Conservation (phyloP, 92 coral and sea anemone genomes). For the Micromussa lordhowensis region DNA sequence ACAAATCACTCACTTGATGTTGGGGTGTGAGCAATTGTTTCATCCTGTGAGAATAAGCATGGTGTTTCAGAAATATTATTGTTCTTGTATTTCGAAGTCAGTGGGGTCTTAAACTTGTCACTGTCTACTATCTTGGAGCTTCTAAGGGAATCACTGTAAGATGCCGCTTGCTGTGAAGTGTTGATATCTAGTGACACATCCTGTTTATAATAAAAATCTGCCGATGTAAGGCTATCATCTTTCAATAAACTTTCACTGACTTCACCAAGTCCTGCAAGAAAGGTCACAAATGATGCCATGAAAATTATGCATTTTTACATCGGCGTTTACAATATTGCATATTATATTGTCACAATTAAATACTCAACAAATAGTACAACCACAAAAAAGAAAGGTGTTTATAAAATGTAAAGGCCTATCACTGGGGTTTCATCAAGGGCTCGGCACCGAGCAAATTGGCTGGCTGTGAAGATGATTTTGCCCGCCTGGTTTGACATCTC, state of each 20-base stretch:
- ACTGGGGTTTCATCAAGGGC: too few species aligned
- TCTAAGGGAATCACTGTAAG: neutral
- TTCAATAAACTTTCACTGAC: conserved; percentile 77
- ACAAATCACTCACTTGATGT: conserved; percentile 4
- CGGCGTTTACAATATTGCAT: too few species aligned
- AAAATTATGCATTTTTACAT: neutral
- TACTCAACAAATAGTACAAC: too few species aligned
- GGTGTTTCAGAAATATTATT: conserved; percentile 32
- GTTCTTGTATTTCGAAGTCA: conserved; percentile 22
- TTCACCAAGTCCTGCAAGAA: conserved; percentile 78
- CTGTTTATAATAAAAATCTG: conserved; percentile 61
- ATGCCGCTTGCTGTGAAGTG: neutral
- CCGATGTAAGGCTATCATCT: conserved; percentile 54
- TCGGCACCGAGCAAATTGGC: too few species aligned
- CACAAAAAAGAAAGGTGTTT: too few species aligned
- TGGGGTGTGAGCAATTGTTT: conserved; percentile 35
- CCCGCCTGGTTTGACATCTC: too few species aligned
- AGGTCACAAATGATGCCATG: neutral
- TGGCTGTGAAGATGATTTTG: too few species aligned
- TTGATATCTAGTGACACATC: neutral
- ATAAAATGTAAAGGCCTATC: too few species aligned
- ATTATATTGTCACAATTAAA: too few species aligned
- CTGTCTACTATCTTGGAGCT: neutral
- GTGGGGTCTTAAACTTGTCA: conserved; percentile 54
- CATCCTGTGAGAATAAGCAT: conserved; percentile 66